These are phyloP conservation scores for Gallinago paraguaiae DNA, from an alignment of 2,113 vertebrate species.

Conservation along the genomic window DNA sequence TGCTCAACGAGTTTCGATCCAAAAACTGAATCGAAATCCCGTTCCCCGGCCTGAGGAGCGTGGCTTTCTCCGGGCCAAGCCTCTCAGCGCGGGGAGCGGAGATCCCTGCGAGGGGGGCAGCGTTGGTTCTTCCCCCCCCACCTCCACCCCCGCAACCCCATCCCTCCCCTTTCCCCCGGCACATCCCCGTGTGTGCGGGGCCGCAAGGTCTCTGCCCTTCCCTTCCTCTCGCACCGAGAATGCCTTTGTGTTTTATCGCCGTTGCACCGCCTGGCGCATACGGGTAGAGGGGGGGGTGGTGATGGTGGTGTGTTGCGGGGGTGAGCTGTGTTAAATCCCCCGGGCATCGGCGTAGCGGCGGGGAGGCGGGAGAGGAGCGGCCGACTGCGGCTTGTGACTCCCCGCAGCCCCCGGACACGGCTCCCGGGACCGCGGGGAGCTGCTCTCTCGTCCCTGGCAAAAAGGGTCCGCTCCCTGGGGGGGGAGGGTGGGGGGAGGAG, in stretches of 20 bases:
- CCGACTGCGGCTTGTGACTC: too few species aligned
- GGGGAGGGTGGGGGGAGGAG: neutral
- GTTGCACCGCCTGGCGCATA: neutral
- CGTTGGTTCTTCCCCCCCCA: neutral
- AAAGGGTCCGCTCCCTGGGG: neutral
- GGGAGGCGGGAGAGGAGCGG: neutral
- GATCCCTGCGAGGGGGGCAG: neutral
- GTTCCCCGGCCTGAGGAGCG: neutral
- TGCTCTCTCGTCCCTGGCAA: neutral
- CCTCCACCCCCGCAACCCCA: too few species aligned
- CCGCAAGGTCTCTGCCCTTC: neutral
- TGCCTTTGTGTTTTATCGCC: neutral
- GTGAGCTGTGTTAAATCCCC: neutral
- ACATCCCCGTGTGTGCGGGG: neutral
- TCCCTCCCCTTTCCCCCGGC: neutral
- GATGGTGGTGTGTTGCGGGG: too few species aligned
- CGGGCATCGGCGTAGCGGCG: neutral
- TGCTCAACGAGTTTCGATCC: neutral
- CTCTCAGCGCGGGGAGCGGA: neutral
- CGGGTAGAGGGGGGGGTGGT: neutral
- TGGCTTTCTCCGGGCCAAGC: neutral
- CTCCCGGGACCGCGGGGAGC: neutral
- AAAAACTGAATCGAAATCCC: neutral
- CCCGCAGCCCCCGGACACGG: neutral
- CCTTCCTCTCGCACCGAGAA: neutral